Conservation (phyloP, 2,888 invertebrate species). For the Andrena bucephala region DNA sequence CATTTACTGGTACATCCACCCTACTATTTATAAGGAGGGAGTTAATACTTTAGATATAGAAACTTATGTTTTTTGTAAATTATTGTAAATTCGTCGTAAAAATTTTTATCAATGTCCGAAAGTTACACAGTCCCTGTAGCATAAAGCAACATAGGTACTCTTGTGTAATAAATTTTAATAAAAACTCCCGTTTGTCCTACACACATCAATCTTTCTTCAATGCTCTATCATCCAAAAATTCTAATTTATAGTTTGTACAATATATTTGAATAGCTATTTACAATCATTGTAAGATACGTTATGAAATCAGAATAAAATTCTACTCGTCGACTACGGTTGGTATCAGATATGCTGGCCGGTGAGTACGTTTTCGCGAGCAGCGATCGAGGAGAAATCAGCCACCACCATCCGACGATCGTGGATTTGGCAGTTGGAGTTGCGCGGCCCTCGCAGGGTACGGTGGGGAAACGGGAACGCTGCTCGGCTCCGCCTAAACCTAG, state of each 20-base stretch:
- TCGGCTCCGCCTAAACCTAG: no score
- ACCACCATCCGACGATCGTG: no score
- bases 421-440: no score
- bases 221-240: background rate
- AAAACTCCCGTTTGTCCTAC: background rate
- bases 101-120: background rate
- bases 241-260: background rate
- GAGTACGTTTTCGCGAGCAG: no score
- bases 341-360: no score
- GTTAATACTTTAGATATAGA: conserved; percentile 12
- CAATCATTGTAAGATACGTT: background rate
- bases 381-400: no score
- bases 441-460: no score
- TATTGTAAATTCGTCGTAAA: conserved; percentile 3
- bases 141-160: background rate
- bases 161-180: background rate
- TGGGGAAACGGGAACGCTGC: no score
- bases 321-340: background rate
- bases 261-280: background rate
- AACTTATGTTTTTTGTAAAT: conserved; percentile 31
- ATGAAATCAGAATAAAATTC: background rate
- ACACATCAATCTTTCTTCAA: background rate
- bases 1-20: no score
- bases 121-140: background rate
- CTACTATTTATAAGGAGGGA: background rate